These are phyloP conservation scores for Porites lobata DNA, from an alignment of 92 coral and sea anemone genomes.

Conservation along the genomic window DNA sequence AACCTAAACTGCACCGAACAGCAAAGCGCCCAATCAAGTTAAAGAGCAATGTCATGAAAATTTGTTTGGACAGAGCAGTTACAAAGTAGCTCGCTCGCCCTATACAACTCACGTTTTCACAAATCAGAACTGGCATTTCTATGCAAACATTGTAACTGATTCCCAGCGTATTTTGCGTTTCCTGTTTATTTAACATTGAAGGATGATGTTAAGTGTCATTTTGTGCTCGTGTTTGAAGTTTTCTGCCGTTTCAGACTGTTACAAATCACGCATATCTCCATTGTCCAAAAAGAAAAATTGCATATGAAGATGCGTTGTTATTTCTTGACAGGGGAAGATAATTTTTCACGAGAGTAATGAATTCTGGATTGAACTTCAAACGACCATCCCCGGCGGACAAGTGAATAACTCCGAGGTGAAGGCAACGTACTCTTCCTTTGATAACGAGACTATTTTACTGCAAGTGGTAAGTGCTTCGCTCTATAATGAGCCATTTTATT, in stretches of 20 bases:
- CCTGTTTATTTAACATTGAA: too few relatives aligned
- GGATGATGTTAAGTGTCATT: too few relatives aligned
- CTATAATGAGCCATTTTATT: neutral
- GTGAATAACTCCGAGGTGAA: slow-evolving; percentile 55
- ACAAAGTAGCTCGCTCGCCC: too few relatives aligned
- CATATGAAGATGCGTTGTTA: neutral
- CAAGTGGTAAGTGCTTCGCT: slow-evolving; percentile 69
- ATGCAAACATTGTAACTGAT: too few relatives aligned
- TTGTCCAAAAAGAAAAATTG: neutral
- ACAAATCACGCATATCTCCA: neutral
- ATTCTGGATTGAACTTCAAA: slow-evolving; percentile 62
- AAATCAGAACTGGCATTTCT: too few relatives aligned
- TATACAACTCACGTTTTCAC: too few relatives aligned
- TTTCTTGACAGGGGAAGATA: slow-evolving; percentile 69
- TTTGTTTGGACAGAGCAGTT: too few relatives aligned
- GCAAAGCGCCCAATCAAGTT: too few relatives aligned
- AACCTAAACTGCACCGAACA: too few relatives aligned
- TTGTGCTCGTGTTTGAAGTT: too few relatives aligned
- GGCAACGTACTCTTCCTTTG: slow-evolving; percentile 55
- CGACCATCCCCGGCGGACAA: slow-evolving; percentile 42
- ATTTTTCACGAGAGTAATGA: slow-evolving; percentile 56
- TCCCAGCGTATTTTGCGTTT: too few relatives aligned
- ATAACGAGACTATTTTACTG: slow-evolving; percentile 67
- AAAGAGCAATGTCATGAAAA: too few relatives aligned
- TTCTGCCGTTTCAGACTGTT: neutral